Evolutionary conservation across 2,888 invertebrate genomes (phyloP), one percentile per base, ranked within the genome.

Genomic region (Melitaea athalia): DNA sequence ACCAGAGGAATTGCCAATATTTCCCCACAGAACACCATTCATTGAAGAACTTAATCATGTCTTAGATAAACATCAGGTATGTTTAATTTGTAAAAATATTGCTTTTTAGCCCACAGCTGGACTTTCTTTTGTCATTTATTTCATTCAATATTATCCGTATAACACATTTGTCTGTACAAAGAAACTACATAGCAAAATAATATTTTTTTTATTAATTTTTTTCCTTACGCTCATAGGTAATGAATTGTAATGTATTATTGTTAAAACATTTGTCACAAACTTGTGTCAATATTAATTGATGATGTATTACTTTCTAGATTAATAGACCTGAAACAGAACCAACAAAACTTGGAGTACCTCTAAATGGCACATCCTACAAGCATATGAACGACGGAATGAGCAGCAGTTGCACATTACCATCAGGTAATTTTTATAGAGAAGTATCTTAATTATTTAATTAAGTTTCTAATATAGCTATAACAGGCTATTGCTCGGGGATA

Each of bases 1-100:
- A 77, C 99, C 99, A 0, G 99, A 99, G 89, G 99, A 99, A 87
- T 92, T 99, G 78, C 98, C 99, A 0, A 94, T 95, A 71, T 98
- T 99, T 87, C 99, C 99, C 0, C 97, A 99, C 85, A 95, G 96
- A 82, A 94, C 95, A 73, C 97, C 98, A 68, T 96, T 99, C 78
- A 95, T 96, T 76, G 95, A 96, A 53, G 99, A 99, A 91, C 94
- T 99, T 63, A 95, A 95, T 80, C 94, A 95, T 64, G 90, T 95
- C 59, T 84, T 96, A 75, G 95, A 96, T 82, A 97, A 96, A 91
- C 96, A 94, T 82, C 94, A 94, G 90, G 94, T 94, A 71, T 0
- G 55, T 15, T 43, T 43, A 1, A 1, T 43, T 43, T 3, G 7
- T 43, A 7, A 11, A 4, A 43, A 43, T 43, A 10, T 43, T 43